Evolutionary conservation across 2,113 vertebrate genomes (phyloP), one percentile per base, ranked within the genome.

Genomic region (Labeo catla): DNA sequence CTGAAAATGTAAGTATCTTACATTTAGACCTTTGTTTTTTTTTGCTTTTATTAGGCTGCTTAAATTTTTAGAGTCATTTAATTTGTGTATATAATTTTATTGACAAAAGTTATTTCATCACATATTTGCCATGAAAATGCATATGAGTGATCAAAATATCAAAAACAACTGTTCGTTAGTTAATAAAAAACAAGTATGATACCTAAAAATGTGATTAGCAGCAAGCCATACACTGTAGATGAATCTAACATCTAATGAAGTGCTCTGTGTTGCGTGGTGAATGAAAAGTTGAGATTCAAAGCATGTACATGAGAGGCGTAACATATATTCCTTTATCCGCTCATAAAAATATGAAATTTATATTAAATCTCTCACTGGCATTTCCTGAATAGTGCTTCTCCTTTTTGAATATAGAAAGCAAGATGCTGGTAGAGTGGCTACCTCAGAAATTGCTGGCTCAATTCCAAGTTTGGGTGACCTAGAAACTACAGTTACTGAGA

Each of bases 11-110:
- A 28, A 28, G 7, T 43, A 79, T 36, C 8, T 61, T 11, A 43
- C 11, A 45, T 39, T 12, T 36, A 43, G 36, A 21, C 9, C 36
- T 61, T 36, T 70, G n/a, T n/a, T n/a, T n/a, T n/a, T n/a, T n/a
- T n/a, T n/a, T n/a, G n/a, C n/a, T n/a, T 28, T 28, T 19, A 49
- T 4, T 21, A 72, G 15, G 19, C 15, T 10, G 15, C 9, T 23
- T 6, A 8, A 23, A n/a, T 21, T 9, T 6, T 49, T 12, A 12
- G 36, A 63, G n/a, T 28, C n/a, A 23, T 45, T 1, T 50, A 7
- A 39, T 86, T 47, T 80, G 65, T 86, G 36, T 77, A 80, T 85
- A 59, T 63, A 49, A 70, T 86, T 88, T 88, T 83, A 83, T 88
- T 88, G 68, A 63, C 50, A 61, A 61, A 36, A 49, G 13, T 47